Percentiles rank a stretch among this genome's conserved stretches.
Evolutionary conservation across 2,888 invertebrate species (phyloP).

Genomic region (Macaria notata): DNA sequence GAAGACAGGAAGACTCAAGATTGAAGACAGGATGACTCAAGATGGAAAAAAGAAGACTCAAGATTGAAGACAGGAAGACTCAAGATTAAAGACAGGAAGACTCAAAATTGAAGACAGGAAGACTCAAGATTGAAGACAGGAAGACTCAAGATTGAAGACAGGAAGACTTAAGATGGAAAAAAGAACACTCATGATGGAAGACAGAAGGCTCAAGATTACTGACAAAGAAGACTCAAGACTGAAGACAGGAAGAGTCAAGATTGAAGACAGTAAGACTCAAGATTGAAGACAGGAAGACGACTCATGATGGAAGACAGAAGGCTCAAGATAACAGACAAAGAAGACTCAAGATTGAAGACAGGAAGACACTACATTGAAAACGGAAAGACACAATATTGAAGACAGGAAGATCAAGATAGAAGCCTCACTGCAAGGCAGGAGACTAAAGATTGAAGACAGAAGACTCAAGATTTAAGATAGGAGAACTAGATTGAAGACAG

Average conservation of each 20-base stretch:
- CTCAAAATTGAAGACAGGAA: neutral
- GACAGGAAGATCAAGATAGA: neutral
- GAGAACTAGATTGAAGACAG: slow-evolving; percentile 6
- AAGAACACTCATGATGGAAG: slow-evolving; percentile 12
- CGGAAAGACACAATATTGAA: too few relatives aligned
- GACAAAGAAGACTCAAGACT: slow-evolving; percentile 11
- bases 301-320: slow-evolving; percentile 10
- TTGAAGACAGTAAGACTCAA: slow-evolving; percentile 4
- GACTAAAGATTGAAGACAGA: neutral
- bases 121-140: slow-evolving; percentile 15
- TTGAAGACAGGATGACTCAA: slow-evolving; percentile 6
- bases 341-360: slow-evolving; percentile 7
- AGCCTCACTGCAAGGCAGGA: neutral
- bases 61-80: slow-evolving; percentile 13
- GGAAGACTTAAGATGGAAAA: slow-evolving; percentile 2
- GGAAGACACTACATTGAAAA: too few relatives aligned
- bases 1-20: slow-evolving; percentile 5
- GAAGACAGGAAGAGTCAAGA: slow-evolving; percentile 8
- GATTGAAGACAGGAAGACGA: slow-evolving; percentile 17
- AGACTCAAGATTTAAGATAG: neutral
- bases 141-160: slow-evolving; percentile 8
- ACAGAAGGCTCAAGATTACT: slow-evolving; percentile 1
- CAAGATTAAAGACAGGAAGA: slow-evolving; percentile 6
- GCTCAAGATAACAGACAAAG: neutral
- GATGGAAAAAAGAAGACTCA: slow-evolving; percentile 8